phyloP scores from a whole-genome alignment of 1,140 invertebrate species.

The Diachasma alloeum region DNA sequence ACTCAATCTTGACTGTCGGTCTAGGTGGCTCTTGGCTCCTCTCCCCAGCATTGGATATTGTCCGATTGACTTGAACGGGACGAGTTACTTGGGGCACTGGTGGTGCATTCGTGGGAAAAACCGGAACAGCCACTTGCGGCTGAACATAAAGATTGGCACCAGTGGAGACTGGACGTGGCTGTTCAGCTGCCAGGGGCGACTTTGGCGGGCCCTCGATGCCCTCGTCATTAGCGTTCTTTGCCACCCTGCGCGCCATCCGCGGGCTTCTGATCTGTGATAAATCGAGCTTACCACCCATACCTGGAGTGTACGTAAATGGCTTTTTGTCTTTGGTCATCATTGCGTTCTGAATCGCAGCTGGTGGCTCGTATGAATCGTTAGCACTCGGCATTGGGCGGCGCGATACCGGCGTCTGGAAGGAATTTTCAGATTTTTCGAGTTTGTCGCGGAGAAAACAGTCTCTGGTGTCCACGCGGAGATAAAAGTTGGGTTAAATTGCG shows the following conservation, averaged over 20 bases:
- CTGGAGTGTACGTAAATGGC: slow-evolving; percentile 93
- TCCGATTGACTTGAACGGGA: slow-evolving; percentile 31
- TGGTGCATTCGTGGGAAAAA: slow-evolving; percentile 70
- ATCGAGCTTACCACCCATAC: slow-evolving; percentile 80
- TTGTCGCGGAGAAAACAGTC: no score
- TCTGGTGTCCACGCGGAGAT: no score
- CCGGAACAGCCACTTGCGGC: slow-evolving; percentile 75
- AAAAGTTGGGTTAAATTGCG: no score
- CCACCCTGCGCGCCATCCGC: slow-evolving; percentile 83
- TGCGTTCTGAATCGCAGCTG: slow-evolving; percentile 88
- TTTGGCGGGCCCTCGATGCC: slow-evolving; percentile 62
- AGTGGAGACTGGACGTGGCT: slow-evolving; percentile 52
- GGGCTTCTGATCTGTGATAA: slow-evolving; percentile 89
- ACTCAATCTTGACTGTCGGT: slow-evolving; percentile 11
- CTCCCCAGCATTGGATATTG: slow-evolving; percentile 17
- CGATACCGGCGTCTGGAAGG: slow-evolving; percentile 17
- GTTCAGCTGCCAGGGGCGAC: slow-evolving; percentile 57
- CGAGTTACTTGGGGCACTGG: slow-evolving; percentile 45
- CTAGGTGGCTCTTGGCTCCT: slow-evolving; percentile 35
- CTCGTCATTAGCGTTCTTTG: slow-evolving; percentile 72
- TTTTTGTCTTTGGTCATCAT: slow-evolving; percentile 96
- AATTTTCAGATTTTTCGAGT: neutral
- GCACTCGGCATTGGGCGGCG: slow-evolving; percentile 33
- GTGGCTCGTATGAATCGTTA: slow-evolving; percentile 71
- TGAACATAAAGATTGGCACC: slow-evolving; percentile 60